Conservation (phyloP, 2,888 invertebrate genomes). For the Sisyra terminalis region DNA sequence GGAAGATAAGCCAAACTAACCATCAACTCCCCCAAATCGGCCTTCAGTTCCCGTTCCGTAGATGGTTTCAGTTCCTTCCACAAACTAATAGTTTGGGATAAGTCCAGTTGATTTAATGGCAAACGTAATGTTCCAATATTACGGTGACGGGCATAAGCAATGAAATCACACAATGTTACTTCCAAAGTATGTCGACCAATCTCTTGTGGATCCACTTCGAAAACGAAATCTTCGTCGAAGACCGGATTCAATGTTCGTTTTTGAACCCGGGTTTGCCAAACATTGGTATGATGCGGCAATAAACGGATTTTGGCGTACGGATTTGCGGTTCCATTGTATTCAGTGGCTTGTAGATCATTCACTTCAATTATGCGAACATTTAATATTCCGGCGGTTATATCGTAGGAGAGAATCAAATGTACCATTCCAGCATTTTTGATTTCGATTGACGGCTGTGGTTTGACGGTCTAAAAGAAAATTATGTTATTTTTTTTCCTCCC, state of each 20-base stretch:
- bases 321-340: constrained; percentile 43
- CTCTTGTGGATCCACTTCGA: constrained; percentile 37
- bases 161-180: constrained; percentile 44
- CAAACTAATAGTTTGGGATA: constrained; percentile 35
- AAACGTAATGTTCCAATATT: constrained; percentile 43
- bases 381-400: constrained; percentile 42
- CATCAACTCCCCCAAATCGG: constrained; percentile 36
- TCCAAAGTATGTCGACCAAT: constrained; percentile 38
- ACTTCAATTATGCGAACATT: constrained; percentile 47
- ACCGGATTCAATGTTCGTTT: constrained; percentile 47
- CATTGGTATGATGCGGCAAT: constrained; percentile 39
- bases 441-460: constrained; percentile 15
- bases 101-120: constrained; percentile 34
- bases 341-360: constrained; percentile 35
- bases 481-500: not conserved
- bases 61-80: constrained; percentile 38
- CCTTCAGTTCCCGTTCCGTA: constrained; percentile 28
- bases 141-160: constrained; percentile 44
- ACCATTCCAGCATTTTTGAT: constrained; percentile 31
- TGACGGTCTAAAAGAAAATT: constrained; percentile 2
- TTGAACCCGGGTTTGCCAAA: constrained; percentile 45
- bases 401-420: constrained; percentile 42
- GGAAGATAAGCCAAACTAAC: constrained; percentile 36
- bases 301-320: constrained; percentile 49
- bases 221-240: constrained; percentile 52